Base-by-base conservation (phyloP, 2,888 invertebrate species). In the Pseudanteris insignis region DNA sequence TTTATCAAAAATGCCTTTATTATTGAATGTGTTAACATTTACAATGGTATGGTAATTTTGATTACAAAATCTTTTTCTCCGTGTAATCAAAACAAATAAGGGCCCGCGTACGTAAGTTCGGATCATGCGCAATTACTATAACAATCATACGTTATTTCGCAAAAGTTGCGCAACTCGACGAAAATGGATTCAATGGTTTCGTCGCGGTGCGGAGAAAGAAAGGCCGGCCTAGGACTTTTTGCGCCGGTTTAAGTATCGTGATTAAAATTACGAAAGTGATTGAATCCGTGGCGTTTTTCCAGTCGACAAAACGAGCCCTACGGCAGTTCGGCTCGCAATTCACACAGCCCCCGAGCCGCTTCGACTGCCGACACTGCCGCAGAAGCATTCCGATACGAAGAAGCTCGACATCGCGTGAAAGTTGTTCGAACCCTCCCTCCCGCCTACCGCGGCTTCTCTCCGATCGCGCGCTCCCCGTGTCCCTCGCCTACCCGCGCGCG, bases 321-420 rank as follows among this genome's bases (percentile, higher is more conserved):
- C 30, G 53, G 47, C 41, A 25, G 37, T 26, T 41, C 48, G 46
- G 34, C 46, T 30, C 26, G 55, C 57, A 55, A 51, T 62, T 47
- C 51, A 51, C 62, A 55, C 46, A 55, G 55, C 61, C 61, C 55
- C 53, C 33, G 43, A 41, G 43, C 54, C 33, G 32, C n/a, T n/a
- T n/a, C n/a, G n/a, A n/a, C n/a, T n/a, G 43, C 54, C 61, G 61
- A 61, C 58, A 51, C 58, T 9, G 63, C 47, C 62, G 46, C 58
- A 43, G 55, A 65, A 58, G 69, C 67, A 70, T 68, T 66, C 68
- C 68, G 64, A 68, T 67, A 65, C 67, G 67, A 69, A 73, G 71
- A 72, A 68, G 67, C 67, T 66, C 57, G 62, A 65, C 68, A 70
- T 70, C 70, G 71, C 73, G 73, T 70, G 73, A 74, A 73, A 73